Evolutionary conservation across 2,113 vertebrate species (phyloP).

Genomic region (Oncorhynchus nerka): DNA sequence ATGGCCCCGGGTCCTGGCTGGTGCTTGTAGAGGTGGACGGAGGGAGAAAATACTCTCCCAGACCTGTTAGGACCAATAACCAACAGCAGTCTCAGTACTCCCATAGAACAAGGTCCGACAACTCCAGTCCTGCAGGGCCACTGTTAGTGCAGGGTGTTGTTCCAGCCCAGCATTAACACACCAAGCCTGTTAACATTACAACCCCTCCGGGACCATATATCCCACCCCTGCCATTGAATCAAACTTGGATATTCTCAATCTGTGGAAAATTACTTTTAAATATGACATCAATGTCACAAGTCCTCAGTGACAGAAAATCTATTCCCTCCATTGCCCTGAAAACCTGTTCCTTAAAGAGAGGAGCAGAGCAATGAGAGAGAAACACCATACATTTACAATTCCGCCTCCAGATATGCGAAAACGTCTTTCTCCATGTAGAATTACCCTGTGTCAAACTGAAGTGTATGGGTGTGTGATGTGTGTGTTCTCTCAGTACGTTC

Average conservation of each 20-base stretch:
- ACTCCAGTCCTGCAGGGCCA: neutral
- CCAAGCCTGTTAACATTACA: neutral
- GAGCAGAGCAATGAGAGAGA: neutral
- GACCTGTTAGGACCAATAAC: conserved; percentile 1
- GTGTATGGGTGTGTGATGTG: neutral
- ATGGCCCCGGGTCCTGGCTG: neutral
- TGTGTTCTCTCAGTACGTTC: neutral
- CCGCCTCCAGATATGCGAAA: neutral
- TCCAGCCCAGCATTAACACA: neutral
- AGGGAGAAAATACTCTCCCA: conserved; percentile 15
- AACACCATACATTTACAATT: neutral
- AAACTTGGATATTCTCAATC: no score
- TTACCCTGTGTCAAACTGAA: neutral
- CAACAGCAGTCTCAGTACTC: no score
- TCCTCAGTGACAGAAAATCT: neutral
- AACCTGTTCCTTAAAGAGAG: neutral
- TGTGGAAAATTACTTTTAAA: neutral
- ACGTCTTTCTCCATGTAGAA: neutral
- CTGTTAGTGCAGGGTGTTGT: no score
- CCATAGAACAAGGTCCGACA: neutral
- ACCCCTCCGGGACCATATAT: no score
- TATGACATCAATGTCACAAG: neutral
- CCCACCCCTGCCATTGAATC: no score
- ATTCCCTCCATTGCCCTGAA: neutral
- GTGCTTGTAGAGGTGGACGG: neutral